Base-by-base conservation (phyloP, 2,113 vertebrate genomes). In the Acinonyx jubatus region DNA sequence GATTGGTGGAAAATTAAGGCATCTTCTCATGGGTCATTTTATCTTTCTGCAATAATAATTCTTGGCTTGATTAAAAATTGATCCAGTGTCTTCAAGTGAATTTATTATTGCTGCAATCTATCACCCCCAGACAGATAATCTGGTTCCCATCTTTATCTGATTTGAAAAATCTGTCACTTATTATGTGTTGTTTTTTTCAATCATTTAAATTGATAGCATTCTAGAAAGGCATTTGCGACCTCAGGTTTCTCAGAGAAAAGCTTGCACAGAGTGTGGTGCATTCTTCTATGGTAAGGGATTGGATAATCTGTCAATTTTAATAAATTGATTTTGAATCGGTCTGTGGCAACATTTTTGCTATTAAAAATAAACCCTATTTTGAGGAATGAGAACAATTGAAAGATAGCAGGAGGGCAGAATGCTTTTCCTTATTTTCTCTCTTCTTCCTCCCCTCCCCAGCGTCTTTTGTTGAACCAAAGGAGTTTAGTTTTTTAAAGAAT, bases 21-120 rank as follows among this genome's bases (percentile, higher is more conserved):
- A 99, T 99, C 99, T 99, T 99, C 99, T 99, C 99, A 99, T 99
- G 99, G 99, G 99, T 99, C 99, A 99, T 99, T 99, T 99, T 99
- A 99, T 99, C 99, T 99, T 99, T 99, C 99, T 99, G 99, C 99
- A 99, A 99, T 99, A 99, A 99, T 99, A 99, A 99, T 99, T 99
- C 99, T 99, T 99, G 99, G 99, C 99, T 99, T 99, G 99, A 99
- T 99, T 99, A 99, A 99, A 99, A 99, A 99, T 99, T 99, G 99
- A 99, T 99, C 99, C 99, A 99, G 99, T 99, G 99, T 99, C 99
- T 99, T 99, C 99, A 99, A 99, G 99, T 99, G 99, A 99, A 99
- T 99, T 99, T 99, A 99, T 99, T 99, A 99, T 99, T 99, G 99
- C 99, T 99, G 99, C 99, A 99, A 99, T 99, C 99, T 99, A 99